Percentiles rank a stretch among this genome's conserved stretches.
Conservation (phyloP, 1,140 invertebrate species). For the Coelopa frigida region DNA sequence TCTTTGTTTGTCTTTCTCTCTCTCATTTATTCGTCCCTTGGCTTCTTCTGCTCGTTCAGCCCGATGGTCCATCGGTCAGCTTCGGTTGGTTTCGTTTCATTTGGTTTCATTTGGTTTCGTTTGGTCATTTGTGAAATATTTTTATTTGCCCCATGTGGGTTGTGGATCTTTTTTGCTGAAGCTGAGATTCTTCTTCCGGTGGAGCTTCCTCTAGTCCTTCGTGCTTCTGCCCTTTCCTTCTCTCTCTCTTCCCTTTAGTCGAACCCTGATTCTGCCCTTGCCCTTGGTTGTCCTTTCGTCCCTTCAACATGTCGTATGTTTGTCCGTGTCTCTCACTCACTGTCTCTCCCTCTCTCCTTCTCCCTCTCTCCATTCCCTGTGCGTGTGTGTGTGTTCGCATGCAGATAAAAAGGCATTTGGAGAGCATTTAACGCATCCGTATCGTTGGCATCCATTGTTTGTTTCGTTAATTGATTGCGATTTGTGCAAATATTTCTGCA, state of each 20-base stretch:
- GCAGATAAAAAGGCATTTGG: neutral
- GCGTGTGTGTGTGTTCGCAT: neutral
- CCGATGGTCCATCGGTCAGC: too few species aligned
- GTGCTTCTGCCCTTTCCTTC: too few species aligned
- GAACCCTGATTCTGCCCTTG: neutral
- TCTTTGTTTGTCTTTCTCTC: too few species aligned
- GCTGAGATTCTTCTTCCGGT: too few species aligned
- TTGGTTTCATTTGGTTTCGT: too few species aligned
- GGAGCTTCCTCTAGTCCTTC: too few species aligned
- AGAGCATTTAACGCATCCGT: conserved; percentile 1
- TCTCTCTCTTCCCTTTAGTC: neutral
- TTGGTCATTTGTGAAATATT: too few species aligned
- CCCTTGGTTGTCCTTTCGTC: neutral
- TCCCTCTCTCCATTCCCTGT: neutral
- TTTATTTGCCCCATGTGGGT: too few species aligned
- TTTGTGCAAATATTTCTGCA: conserved; percentile 20
- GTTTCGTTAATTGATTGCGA: conserved; percentile 36
- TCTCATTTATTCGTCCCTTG: too few species aligned
- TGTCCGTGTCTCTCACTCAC: neutral
- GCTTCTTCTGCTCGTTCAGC: too few species aligned
- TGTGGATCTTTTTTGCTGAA: too few species aligned
- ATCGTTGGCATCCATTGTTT: conserved; percentile 11
- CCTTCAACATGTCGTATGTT: neutral
- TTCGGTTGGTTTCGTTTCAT: too few species aligned
- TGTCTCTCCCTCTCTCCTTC: neutral